phyloP scores from a whole-genome alignment of 2,888 invertebrate genomes.

The Calameuta idolon region DNA sequence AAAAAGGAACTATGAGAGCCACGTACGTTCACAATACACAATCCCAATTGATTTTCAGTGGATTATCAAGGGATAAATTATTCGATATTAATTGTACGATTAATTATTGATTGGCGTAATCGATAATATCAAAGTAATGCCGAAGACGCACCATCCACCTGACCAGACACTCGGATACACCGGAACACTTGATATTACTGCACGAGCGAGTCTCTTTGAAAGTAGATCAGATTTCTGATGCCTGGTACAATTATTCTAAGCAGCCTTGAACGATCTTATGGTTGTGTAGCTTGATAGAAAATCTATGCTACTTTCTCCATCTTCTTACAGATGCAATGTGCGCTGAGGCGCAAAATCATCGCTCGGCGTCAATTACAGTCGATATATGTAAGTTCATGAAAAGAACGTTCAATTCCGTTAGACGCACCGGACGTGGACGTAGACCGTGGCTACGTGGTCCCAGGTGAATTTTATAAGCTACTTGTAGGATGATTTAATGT shows the following conservation, averaged over 20 bases:
- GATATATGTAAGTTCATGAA: background rate
- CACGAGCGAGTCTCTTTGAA: conserved; percentile 53
- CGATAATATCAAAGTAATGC: background rate
- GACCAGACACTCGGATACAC: background rate
- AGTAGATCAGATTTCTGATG: conserved; percentile 50
- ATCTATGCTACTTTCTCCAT: conserved; percentile 47
- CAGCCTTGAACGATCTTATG: conserved; percentile 46
- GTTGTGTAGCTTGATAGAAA: conserved; percentile 33
- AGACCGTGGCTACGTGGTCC: background rate
- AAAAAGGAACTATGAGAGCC: background rate
- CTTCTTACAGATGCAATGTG: conserved; percentile 18
- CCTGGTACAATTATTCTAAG: conserved; percentile 42
- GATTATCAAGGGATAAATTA: background rate
- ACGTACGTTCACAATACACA: background rate
- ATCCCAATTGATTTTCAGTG: no score
- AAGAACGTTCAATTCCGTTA: background rate
- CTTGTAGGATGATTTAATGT: background rate
- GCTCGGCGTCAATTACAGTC: background rate
- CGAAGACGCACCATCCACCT: background rate
- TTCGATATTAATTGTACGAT: background rate
- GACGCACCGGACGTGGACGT: background rate
- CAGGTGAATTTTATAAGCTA: background rate
- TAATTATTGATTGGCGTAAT: background rate
- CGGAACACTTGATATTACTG: conserved; percentile 2
- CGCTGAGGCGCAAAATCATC: background rate